Percentiles rank a stretch among this genome's conserved stretches.
phyloP scores from a whole-genome alignment of 2,888 invertebrate species.

The Steinernema hermaphroditum region DNA sequence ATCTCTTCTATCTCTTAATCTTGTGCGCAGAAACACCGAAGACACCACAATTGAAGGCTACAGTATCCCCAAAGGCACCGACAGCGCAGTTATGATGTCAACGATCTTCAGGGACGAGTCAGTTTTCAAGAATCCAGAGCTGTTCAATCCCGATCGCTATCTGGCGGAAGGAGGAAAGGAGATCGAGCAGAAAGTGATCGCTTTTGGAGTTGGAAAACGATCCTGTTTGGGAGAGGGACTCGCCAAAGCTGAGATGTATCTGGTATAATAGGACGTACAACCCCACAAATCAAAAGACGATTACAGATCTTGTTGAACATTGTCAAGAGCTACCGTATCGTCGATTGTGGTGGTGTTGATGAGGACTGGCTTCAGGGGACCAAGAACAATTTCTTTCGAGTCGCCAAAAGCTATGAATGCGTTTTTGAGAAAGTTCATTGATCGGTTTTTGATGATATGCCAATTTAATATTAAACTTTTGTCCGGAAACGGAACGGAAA shows the following conservation, averaged over 20 bases:
- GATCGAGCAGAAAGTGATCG: background rate
- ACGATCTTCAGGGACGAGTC: background rate
- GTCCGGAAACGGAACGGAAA: no score
- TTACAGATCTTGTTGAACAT: background rate
- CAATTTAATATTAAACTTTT: background rate
- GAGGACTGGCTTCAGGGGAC: background rate
- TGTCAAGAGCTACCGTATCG: constrained; percentile 2
- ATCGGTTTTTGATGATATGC: background rate
- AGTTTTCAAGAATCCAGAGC: background rate
- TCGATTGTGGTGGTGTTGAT: background rate
- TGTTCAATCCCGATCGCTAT: background rate
- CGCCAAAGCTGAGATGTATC: background rate
- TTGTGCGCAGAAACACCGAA: background rate
- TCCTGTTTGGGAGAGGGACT: constrained; percentile 1
- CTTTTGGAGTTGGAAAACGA: constrained; percentile 7
- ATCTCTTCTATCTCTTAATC: background rate
- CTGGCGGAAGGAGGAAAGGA: background rate
- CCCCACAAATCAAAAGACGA: background rate
- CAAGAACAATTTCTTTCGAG: background rate
- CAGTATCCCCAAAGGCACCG: background rate
- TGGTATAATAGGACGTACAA: background rate
- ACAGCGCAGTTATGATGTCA: background rate
- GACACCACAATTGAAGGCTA: background rate
- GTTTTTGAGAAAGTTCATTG: background rate
- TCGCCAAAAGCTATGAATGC: background rate